Evolutionary conservation across 2,888 invertebrate genomes (phyloP).

Genomic region (Drosophila setosimentum): DNA sequence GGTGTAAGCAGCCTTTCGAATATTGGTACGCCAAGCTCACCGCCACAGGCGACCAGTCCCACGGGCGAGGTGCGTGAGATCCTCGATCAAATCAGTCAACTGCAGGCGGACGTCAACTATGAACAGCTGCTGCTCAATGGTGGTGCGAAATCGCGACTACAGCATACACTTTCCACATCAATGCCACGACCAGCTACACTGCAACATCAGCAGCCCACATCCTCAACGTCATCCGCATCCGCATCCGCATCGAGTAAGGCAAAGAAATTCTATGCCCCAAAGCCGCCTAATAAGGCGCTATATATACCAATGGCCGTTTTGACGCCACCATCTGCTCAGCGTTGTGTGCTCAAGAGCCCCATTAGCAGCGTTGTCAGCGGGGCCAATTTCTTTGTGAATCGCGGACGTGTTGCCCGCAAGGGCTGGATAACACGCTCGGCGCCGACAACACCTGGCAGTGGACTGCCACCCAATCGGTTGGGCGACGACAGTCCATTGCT

Average conservation of each 20-base stretch:
- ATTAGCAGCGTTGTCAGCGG: constrained; percentile 81
- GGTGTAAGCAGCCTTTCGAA: constrained; percentile 90
- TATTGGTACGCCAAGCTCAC: constrained; percentile 89
- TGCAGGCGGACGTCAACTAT: constrained; percentile 85
- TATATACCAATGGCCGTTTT: constrained; percentile 88
- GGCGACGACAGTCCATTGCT: constrained; percentile 88
- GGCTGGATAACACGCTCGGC: constrained; percentile 91
- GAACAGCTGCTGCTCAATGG: constrained; percentile 76
- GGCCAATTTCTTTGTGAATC: constrained; percentile 82
- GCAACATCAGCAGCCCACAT: constrained; percentile 60
- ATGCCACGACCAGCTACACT: constrained; percentile 57
- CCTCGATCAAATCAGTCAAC: constrained; percentile 90
- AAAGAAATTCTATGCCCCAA: constrained; percentile 85
- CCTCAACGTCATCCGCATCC: constrained; percentile 12
- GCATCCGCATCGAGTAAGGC: constrained; percentile 70
- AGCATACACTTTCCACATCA: constrained; percentile 75
- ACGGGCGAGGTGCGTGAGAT: constrained; percentile 91
- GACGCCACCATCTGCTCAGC: constrained; percentile 53
- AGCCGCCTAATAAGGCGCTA: constrained; percentile 89
- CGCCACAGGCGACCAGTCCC: constrained; percentile 93
- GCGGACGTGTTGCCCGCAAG: constrained; percentile 85
- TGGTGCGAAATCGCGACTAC: constrained; percentile 71
- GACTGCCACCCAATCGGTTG: constrained; percentile 88
- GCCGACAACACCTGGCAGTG: constrained; percentile 91
- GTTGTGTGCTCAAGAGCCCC: constrained; percentile 83